These are phyloP conservation scores for Pteronotus mesoamericanus DNA, from an alignment of 2,797 vertebrate species.

Conservation along the genomic window DNA sequence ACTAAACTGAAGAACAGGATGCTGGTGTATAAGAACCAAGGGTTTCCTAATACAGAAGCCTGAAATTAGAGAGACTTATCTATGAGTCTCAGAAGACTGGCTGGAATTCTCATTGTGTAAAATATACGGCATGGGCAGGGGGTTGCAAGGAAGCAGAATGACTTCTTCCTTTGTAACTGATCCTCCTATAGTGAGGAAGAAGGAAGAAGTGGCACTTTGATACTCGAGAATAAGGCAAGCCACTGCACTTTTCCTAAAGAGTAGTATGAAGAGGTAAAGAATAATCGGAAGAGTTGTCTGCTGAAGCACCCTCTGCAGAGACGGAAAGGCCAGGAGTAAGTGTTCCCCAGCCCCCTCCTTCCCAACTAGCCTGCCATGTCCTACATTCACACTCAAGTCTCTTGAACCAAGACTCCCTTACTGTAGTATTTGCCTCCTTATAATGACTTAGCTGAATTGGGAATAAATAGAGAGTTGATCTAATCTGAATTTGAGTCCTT, in stretches of 20 bases:
- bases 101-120: background rate
- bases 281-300: background rate
- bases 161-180: background rate
- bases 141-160: background rate
- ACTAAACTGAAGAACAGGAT: background rate
- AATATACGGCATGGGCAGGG: background rate
- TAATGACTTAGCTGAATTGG: background rate
- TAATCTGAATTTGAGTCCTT: background rate
- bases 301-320: rapidly evolving
- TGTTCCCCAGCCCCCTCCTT: background rate
- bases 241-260: background rate
- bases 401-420: background rate
- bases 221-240: background rate
- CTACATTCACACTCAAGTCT: background rate
- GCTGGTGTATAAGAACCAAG: background rate
- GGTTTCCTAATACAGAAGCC: background rate
- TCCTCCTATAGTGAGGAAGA: background rate
- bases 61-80: background rate
- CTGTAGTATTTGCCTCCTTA: background rate
- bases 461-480: background rate
- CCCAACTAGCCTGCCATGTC: background rate
- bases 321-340: background rate
- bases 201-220: background rate
- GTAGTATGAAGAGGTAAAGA: background rate
- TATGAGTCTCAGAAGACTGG: background rate